Conservation (phyloP, 2,888 invertebrate species). For the Caprella mutica region DNA sequence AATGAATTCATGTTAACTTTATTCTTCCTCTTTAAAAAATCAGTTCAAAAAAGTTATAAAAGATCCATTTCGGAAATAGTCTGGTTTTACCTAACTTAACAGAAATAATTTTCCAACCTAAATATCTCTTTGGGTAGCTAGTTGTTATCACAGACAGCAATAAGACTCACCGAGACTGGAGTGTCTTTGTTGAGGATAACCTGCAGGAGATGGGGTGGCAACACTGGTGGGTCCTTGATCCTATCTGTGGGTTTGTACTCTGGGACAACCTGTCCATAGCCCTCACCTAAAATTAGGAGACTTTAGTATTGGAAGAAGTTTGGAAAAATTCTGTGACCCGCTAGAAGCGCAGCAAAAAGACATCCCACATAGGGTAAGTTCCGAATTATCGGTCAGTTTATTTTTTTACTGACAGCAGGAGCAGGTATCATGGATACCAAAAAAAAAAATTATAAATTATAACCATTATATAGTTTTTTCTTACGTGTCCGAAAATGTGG, state of each 20-base stretch:
- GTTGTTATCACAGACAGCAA: too few species aligned
- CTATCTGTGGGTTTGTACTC: conserved; percentile 22
- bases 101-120: neutral
- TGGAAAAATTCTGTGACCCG: too few species aligned
- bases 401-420: too few species aligned
- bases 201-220: conserved; percentile 95
- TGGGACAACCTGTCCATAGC: conserved; percentile 30
- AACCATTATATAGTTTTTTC: too few species aligned
- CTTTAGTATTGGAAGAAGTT: neutral
- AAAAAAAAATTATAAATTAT: neutral
- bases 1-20: neutral
- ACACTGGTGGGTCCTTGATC: conserved; percentile 75
- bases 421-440: neutral
- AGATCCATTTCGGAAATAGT: neutral
- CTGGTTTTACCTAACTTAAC: neutral
- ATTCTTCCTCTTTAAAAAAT: neutral
- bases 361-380: too few species aligned
- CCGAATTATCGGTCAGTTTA: too few species aligned
- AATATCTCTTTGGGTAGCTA: neutral
- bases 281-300: conserved; percentile 7
- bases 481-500: too few species aligned
- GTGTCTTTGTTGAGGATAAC: conserved; percentile 98
- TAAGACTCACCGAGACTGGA: conserved; percentile 48
- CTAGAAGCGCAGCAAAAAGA: too few species aligned
- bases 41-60: neutral